Conservation (phyloP, 2,113 vertebrate species). For the Synchiropus splendidus region DNA sequence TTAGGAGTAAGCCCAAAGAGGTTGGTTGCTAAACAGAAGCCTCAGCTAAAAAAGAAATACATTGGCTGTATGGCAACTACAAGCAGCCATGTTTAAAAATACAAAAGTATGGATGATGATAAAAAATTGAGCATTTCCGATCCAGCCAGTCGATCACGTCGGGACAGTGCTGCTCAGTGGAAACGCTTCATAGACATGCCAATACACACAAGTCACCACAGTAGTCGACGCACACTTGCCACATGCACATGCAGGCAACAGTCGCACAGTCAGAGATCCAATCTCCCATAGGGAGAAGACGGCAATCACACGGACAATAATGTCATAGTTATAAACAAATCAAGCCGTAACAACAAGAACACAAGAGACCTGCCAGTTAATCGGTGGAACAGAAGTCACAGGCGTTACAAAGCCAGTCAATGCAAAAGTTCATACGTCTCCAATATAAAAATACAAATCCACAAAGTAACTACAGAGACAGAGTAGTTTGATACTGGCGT, state of each 20-base stretch:
- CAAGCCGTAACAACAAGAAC: slow-evolving; percentile 55
- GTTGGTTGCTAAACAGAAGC: too few relatives aligned
- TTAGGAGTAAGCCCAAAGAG: too few relatives aligned
- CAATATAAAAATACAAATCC: slow-evolving; percentile 79
- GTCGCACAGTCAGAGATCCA: slow-evolving; percentile 41
- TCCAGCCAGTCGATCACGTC: too few relatives aligned
- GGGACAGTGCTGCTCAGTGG: slow-evolving; percentile 33
- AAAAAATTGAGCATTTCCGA: too few relatives aligned
- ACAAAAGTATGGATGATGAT: too few relatives aligned
- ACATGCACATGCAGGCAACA: slow-evolving; percentile 54
- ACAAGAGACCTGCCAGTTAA: slow-evolving; percentile 46
- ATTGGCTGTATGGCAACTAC: too few relatives aligned
- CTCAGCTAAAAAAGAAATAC: too few relatives aligned
- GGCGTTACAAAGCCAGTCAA: slow-evolving; percentile 67
- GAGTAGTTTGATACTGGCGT: slow-evolving; percentile 57
- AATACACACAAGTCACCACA: slow-evolving; percentile 3
- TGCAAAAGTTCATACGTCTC: slow-evolving; percentile 67
- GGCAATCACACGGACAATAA: slow-evolving; percentile 57
- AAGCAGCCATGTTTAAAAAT: too few relatives aligned
- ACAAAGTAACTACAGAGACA: slow-evolving; percentile 71
- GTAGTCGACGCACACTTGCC: slow-evolving; percentile 9
- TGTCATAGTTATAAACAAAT: slow-evolving; percentile 51
- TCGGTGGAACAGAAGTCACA: slow-evolving; percentile 44
- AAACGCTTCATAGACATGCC: slow-evolving; percentile 15
- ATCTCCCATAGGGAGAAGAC: slow-evolving; percentile 75